Conservation (phyloP, 2,113 vertebrate species). For the Hipposideros armiger region DNA sequence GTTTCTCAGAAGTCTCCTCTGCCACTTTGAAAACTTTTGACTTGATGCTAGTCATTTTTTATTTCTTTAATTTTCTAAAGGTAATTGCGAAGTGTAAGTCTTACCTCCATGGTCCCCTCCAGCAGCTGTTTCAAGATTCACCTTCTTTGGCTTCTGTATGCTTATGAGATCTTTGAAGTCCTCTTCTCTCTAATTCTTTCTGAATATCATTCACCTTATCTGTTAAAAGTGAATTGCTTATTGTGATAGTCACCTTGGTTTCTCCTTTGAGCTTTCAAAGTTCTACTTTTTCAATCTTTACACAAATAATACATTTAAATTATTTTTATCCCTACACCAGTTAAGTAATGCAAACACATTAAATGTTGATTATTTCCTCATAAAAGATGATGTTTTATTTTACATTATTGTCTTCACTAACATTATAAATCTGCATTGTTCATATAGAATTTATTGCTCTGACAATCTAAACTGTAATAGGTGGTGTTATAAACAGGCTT, state of each 20-base stretch:
- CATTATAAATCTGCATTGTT: not conserved
- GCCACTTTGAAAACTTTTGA: constrained; percentile 53
- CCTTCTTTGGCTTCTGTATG: constrained; percentile 75
- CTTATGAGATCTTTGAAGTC: constrained; percentile 81
- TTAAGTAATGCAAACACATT: not conserved
- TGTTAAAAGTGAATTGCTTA: constrained; percentile 75
- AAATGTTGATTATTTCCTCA: not conserved
- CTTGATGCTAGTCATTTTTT: constrained; percentile 67
- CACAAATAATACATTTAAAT: not conserved
- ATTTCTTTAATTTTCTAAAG: constrained; percentile 72
- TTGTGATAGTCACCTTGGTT: constrained; percentile 67
- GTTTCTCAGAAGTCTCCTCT: constrained; percentile 46
- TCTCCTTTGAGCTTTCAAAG: constrained; percentile 75
- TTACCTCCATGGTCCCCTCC: constrained; percentile 74
- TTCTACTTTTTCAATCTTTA: constrained; percentile 20
- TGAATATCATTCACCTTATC: constrained; percentile 69
- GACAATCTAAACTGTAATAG: not conserved
- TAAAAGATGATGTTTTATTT: not conserved
- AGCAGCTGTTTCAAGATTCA: constrained; percentile 75
- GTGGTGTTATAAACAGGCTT: not conserved
- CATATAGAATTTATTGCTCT: not conserved
- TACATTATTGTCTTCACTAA: not conserved
- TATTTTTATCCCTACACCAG: not conserved
- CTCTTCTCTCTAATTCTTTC: constrained; percentile 70
- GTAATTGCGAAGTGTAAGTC: constrained; percentile 75